phyloP scores from a whole-genome alignment of 1,140 invertebrate genomes.

The Drosophila sechellia region DNA sequence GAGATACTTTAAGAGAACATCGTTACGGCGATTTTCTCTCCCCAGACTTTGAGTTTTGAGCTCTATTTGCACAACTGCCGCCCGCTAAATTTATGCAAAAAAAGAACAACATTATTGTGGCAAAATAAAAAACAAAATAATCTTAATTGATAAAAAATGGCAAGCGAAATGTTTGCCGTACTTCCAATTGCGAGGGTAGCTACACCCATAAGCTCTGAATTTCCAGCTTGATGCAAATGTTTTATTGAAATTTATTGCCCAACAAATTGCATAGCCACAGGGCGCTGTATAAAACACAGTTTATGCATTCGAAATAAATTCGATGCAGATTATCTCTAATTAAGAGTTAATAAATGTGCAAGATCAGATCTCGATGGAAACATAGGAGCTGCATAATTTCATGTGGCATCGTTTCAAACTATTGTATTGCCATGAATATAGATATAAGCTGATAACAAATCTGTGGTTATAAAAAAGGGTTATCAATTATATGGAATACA shows the following conservation, averaged over 20 bases:
- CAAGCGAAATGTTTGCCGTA: constrained; percentile 57
- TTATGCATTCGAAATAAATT: constrained; percentile 38
- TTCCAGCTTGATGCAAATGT: constrained; percentile 30
- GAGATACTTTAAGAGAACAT: constrained; percentile 61
- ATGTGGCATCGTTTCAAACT: constrained; percentile 35
- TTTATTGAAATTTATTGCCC: constrained; percentile 39
- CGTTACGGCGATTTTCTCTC: constrained; percentile 23
- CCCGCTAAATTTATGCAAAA: constrained; percentile 50
- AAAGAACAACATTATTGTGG: constrained; percentile 44
- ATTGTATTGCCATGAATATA: constrained; percentile 31
- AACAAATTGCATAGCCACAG: constrained; percentile 51
- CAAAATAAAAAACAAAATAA: constrained; percentile 26
- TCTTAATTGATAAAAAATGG: constrained; percentile 55
- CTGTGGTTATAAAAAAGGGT: neutral
- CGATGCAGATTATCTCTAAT: constrained; percentile 41
- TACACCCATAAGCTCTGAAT: constrained; percentile 10
- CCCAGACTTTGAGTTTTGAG: constrained; percentile 25
- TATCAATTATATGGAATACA: neutral
- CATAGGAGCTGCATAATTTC: constrained; percentile 27
- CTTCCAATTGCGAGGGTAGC: constrained; percentile 35
- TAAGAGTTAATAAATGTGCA: constrained; percentile 47
- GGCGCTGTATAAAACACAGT: constrained; percentile 37
- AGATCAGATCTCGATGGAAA: constrained; percentile 30
- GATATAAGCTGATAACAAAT: constrained; percentile 9
- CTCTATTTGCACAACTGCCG: constrained; percentile 71